Percentiles rank a stretch among this genome's conserved stretches.
These are phyloP conservation scores for Chrysodeixis includens DNA, from an alignment of 2,888 invertebrate species.

Conservation along the genomic window DNA sequence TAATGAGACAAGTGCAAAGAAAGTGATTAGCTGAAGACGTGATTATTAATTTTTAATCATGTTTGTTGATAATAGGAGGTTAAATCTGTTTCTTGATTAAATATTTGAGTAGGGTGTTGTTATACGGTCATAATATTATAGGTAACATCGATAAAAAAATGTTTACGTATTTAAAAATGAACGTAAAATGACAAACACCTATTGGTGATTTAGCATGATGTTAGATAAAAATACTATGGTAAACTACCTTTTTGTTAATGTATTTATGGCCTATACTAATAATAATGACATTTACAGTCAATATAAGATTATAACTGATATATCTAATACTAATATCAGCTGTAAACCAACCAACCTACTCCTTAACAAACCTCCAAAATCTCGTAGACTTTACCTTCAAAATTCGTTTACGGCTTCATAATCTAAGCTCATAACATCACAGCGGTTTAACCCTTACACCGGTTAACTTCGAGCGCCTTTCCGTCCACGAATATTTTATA, in stretches of 20 bases:
- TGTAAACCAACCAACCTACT: neutral
- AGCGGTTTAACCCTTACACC: conserved; percentile 61
- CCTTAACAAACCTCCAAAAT: conserved; percentile 22
- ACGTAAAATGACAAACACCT: too few relatives aligned
- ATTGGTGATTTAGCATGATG: too few relatives aligned
- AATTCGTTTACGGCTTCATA: conserved; percentile 57
- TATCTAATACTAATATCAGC: too few relatives aligned
- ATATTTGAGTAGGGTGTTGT: neutral
- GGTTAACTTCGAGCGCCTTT: conserved; percentile 64
- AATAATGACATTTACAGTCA: too few relatives aligned
- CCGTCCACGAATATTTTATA: conserved; percentile 77
- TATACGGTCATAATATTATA: too few relatives aligned
- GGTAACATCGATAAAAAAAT: neutral
- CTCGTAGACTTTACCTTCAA: conserved; percentile 45
- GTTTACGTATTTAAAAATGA: too few relatives aligned
- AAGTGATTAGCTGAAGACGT: conserved; percentile 38
- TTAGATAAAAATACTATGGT: too few relatives aligned
- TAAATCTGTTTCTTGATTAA: neutral
- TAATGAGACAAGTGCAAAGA: conserved; percentile 44
- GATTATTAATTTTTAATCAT: conserved; percentile 36
- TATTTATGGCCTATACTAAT: too few relatives aligned
- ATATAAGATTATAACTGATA: too few relatives aligned
- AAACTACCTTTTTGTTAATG: too few relatives aligned
- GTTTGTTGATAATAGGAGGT: neutral
- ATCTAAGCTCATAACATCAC: conserved; percentile 63